phyloP scores from a whole-genome alignment of 2,113 vertebrate genomes.

The Pogona vitticeps region DNA sequence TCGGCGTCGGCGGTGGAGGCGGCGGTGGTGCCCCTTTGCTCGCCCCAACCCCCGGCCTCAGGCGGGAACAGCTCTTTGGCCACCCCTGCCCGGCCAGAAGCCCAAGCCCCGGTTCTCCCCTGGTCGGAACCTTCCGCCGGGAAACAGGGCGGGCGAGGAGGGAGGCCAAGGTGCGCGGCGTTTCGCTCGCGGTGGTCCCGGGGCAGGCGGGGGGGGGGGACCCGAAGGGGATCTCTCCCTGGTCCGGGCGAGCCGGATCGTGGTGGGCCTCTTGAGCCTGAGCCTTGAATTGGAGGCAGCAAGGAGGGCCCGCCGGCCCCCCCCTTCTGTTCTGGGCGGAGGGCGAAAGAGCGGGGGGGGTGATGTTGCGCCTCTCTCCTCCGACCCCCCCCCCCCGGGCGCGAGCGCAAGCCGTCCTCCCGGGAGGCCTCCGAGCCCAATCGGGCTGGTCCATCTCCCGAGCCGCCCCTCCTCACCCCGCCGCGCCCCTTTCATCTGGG shows the following conservation, averaged over 20 bases:
- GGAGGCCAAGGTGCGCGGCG: no score
- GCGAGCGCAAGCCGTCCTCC: neutral
- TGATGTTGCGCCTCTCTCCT: no score
- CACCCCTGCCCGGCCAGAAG: neutral
- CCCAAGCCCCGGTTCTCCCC: no score
- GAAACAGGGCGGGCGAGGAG: no score
- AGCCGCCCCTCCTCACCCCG: neutral
- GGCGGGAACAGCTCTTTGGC: neutral
- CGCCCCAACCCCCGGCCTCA: neutral
- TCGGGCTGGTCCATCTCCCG: neutral
- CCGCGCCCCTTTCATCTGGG: slow-evolving; percentile 17
- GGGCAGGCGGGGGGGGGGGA: neutral
- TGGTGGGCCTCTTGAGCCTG: neutral
- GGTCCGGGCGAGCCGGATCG: no score
- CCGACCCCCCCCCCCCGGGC: neutral
- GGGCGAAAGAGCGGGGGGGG: no score
- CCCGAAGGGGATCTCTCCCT: no score
- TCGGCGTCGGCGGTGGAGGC: no score
- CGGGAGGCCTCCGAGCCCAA: neutral
- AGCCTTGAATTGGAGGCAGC: neutral
- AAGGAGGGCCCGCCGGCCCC: no score
- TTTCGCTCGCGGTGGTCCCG: neutral
- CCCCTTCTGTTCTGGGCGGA: neutral
- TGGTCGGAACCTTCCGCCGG: no score
- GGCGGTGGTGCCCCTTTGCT: no score